phyloP scores from a whole-genome alignment of 2,113 vertebrate species.

The Forbesichthys papilliferus region DNA sequence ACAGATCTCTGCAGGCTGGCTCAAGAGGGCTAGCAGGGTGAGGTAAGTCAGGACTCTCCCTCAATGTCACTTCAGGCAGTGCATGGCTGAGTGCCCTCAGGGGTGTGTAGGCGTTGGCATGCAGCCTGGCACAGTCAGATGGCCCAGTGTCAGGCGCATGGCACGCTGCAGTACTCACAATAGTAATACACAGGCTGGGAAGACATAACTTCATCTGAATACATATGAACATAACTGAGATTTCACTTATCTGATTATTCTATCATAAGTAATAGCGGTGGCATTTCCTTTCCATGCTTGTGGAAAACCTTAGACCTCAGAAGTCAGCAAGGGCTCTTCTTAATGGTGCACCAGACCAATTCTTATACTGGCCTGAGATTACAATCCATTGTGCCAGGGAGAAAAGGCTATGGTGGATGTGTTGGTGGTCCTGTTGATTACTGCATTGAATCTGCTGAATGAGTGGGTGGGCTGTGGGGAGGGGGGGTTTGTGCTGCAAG shows the following conservation, averaged over 20 bases:
- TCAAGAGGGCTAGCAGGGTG: slow-evolving; percentile 1
- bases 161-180: not conserved
- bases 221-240: no score
- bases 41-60: slow-evolving; percentile 9
- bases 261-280: no score
- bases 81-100: slow-evolving; percentile 2
- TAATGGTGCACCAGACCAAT: slow-evolving; percentile 4
- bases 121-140: slow-evolving; percentile 1
- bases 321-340: not conserved
- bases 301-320: no score
- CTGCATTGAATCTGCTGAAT: slow-evolving; percentile 31
- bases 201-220: no score
- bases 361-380: slow-evolving; percentile 9
- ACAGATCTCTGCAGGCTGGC: slow-evolving; percentile 17
- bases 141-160: not conserved
- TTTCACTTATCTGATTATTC: no score
- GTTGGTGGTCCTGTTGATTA: slow-evolving; percentile 41
- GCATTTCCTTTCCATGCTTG: no score
- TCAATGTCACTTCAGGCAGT: slow-evolving; percentile 20
- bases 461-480: slow-evolving; percentile 51
- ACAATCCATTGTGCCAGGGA: slow-evolving; percentile 19
- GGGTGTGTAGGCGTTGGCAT: slow-evolving; percentile 15
- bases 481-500: slow-evolving; percentile 21
- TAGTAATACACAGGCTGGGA: no score
- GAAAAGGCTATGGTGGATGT: slow-evolving; percentile 16